A percentile compares a stretch with the other conserved stretches of the same genome.
Evolutionary conservation across 2,888 invertebrate species (phyloP).

Genomic region (Hirudinaria manillensis): DNA sequence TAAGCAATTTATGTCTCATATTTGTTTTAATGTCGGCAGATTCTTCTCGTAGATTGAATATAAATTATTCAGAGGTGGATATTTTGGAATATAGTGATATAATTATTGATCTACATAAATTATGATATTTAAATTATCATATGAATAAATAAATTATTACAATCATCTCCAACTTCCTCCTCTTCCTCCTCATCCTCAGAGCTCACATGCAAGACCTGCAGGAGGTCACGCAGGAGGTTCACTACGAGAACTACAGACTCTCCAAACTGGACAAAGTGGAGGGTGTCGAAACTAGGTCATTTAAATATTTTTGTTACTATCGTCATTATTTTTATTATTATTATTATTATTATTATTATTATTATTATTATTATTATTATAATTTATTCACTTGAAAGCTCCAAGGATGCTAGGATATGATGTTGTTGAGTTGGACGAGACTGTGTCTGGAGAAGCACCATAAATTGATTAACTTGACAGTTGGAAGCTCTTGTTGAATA

Average conservation of each 20-base stretch:
- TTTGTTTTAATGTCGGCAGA: neutral
- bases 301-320: neutral
- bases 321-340: neutral
- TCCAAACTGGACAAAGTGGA: slow-evolving; percentile 46
- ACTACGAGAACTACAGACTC: slow-evolving; percentile 69
- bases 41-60: neutral
- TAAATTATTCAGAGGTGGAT: too few relatives aligned
- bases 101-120: too few relatives aligned
- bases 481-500: too few relatives aligned
- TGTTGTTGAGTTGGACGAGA: too few relatives aligned
- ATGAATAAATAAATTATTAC: neutral
- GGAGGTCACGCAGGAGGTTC: slow-evolving; percentile 58
- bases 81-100: too few relatives aligned
- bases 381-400: neutral
- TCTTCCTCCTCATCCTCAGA: slow-evolving; percentile 62
- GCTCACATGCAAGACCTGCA: slow-evolving; percentile 68
- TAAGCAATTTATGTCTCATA: neutral
- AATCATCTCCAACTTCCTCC: too few relatives aligned
- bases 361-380: neutral
- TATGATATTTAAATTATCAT: neutral
- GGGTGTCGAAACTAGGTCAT: slow-evolving; percentile 31
- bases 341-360: neutral
- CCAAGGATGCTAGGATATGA: too few relatives aligned
- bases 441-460: too few relatives aligned
- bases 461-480: too few relatives aligned